Base-by-base conservation (phyloP, 2,797 vertebrate genomes). In the Lycodopsis pacificus region DNA sequence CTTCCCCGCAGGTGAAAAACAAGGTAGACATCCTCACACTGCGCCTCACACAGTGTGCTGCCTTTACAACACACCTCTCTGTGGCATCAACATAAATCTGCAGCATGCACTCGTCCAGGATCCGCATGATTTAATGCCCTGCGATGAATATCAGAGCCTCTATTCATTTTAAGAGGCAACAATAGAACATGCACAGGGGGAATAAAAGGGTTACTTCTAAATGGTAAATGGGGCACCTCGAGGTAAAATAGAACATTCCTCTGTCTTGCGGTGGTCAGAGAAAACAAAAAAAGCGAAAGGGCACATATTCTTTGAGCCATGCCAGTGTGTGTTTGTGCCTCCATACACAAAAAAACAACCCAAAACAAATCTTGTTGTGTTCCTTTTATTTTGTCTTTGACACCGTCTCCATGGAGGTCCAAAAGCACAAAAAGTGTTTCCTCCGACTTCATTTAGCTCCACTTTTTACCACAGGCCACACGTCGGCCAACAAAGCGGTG, bases 21-120 rank as follows among this genome's bases (percentile, higher is more conserved):
- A 90, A 83, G 73, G 78, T 66, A 81, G 71, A 86, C 79, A 48
- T 89, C 67, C 54, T 58, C 69, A 79, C 69, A 51, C 27, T 61
- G 70, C 4, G 30, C 67, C 54, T 58, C 69, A 79, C 71, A 51
- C 27, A 63, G 70, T 4, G 34, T 12, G 64, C 69, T 64, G 84
- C 82, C 48, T 82, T 89, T 83, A 91, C 85, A 86, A 89, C 76
- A 65, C 77, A 64, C 74, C 84, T 80, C 73, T 83, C 72, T 27
- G 71, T 77, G 80, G 76, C 86, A 76, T 86, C 73, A 67, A 76
- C 87, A 91, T 89, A 86, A 85, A 90, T 91, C 90, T 91, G 73
- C 79, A 70, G 61, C 0, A 17, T 53, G 73, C 32, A 56, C 79
- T 36, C 44, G 11, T 84, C 78, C 74, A 76, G 81, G 79, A 86